Conservation (phyloP, 2,888 invertebrate genomes). For the Tortrix viridana region DNA sequence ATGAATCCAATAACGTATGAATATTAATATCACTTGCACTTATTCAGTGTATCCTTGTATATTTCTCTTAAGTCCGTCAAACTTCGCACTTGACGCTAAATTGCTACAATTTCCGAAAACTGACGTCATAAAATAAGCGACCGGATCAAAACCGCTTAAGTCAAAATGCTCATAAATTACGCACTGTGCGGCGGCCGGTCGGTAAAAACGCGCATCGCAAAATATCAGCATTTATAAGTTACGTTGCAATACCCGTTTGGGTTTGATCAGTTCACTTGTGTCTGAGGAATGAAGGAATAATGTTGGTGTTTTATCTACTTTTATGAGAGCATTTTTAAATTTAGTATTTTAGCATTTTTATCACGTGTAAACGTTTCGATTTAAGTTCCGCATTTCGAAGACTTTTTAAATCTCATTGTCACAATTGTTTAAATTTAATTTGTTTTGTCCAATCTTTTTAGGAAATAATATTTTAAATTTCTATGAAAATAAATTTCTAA, state of each 20-base stretch:
- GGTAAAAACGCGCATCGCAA: constrained; percentile 30
- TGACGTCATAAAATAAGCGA: constrained; percentile 26
- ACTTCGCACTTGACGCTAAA: constrained; percentile 8
- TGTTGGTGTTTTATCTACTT: too few relatives aligned
- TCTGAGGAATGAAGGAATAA: not conserved
- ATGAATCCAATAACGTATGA: too few relatives aligned
- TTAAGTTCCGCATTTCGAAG: too few relatives aligned
- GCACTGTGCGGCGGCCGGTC: constrained; percentile 13
- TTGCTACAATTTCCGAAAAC: constrained; percentile 27
- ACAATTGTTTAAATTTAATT: too few relatives aligned
- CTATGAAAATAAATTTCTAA: too few relatives aligned
- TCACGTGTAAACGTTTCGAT: too few relatives aligned
- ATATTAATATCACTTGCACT: too few relatives aligned
- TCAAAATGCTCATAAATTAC: constrained; percentile 40
- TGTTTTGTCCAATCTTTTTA: too few relatives aligned
- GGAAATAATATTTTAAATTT: too few relatives aligned
- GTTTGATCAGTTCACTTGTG: constrained; percentile 6
- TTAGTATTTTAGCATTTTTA: too few relatives aligned
- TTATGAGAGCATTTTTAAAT: too few relatives aligned
- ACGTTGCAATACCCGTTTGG: constrained; percentile 18
- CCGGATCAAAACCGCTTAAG: constrained; percentile 31
- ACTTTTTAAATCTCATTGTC: too few relatives aligned
- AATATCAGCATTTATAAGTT: constrained; percentile 38
- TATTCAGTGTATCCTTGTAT: not conserved
- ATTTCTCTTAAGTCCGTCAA: constrained; percentile 1